A percentile compares a stretch with the other conserved stretches of the same genome.
phyloP scores from a whole-genome alignment of 2,888 invertebrate species.

The Athalia cordata region DNA sequence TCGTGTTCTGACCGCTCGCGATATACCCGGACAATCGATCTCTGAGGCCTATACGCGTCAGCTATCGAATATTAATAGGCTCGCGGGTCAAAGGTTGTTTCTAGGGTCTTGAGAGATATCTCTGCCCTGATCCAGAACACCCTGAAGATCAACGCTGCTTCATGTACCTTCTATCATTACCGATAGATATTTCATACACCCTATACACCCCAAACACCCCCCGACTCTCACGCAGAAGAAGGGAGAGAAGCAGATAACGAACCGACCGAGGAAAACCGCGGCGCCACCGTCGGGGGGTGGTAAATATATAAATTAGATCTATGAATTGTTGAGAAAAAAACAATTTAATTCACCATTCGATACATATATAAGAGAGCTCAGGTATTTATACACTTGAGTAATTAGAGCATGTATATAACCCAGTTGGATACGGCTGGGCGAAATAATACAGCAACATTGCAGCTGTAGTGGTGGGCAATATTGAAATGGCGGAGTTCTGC shows the following conservation, averaged over 20 bases:
- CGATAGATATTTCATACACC: background rate
- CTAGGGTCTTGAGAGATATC: constrained; percentile 38
- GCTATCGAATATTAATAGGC: constrained; percentile 45
- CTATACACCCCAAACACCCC: background rate
- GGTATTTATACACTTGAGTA: no score
- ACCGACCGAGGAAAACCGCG: no score
- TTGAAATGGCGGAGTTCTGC: constrained; percentile 29
- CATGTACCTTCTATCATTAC: background rate
- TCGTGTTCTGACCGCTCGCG: constrained; percentile 25
- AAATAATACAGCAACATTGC: background rate
- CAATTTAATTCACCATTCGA: constrained; percentile 58
- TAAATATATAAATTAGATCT: no score
- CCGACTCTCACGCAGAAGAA: no score
- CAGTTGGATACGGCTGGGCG: constrained; percentile 24
- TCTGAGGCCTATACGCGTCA: constrained; percentile 33
- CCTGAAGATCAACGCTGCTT: constrained; percentile 7
- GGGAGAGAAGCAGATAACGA: no score
- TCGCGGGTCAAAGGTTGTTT: constrained; percentile 35
- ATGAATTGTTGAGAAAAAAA: constrained; percentile 57
- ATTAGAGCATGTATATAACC: constrained; percentile 45
- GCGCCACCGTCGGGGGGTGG: no score
- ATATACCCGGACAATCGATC: constrained; percentile 42
- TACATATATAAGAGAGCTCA: no score
- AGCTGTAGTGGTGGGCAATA: constrained; percentile 19
- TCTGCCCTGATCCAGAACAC: constrained; percentile 9